A percentile compares a stretch with the other conserved stretches of the same genome.
phyloP scores from a whole-genome alignment of 2,888 invertebrate genomes.

The Machimus atricapillus region DNA sequence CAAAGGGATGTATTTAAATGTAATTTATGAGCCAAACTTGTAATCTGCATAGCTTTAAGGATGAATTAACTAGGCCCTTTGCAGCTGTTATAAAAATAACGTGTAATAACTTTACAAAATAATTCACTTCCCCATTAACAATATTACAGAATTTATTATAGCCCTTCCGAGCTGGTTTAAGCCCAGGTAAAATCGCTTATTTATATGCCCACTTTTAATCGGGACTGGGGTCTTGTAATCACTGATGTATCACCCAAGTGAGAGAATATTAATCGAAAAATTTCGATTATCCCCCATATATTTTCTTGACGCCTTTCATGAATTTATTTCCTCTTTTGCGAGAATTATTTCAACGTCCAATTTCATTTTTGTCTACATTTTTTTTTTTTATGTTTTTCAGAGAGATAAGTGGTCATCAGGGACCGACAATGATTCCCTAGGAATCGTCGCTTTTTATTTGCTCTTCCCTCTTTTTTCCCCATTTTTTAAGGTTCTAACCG shows the following conservation, averaged over 20 bases:
- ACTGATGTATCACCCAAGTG: background rate
- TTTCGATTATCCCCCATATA: background rate
- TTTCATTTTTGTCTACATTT: background rate
- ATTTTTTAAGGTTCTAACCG: background rate
- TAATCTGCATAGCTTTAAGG: background rate
- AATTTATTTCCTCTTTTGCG: background rate
- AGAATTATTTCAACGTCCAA: background rate
- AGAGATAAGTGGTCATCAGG: background rate
- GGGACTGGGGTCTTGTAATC: background rate
- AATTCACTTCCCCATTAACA: background rate
- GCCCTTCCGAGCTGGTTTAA: background rate
- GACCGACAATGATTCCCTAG: background rate
- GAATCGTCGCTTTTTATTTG: background rate
- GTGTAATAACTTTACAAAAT: background rate
- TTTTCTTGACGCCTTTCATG: background rate
- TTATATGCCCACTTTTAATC: background rate
- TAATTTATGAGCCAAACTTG: background rate
- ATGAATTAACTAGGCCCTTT: background rate
- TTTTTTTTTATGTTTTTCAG: background rate
- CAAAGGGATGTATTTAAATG: background rate
- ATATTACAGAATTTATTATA: background rate
- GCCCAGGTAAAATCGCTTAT: background rate
- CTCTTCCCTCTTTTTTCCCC: background rate
- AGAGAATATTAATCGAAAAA: background rate
- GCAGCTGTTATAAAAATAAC: background rate